A percentile compares a stretch with the other conserved stretches of the same genome.
Conservation (phyloP, 2,888 invertebrate genomes). For the Lomographa bimaculata region DNA sequence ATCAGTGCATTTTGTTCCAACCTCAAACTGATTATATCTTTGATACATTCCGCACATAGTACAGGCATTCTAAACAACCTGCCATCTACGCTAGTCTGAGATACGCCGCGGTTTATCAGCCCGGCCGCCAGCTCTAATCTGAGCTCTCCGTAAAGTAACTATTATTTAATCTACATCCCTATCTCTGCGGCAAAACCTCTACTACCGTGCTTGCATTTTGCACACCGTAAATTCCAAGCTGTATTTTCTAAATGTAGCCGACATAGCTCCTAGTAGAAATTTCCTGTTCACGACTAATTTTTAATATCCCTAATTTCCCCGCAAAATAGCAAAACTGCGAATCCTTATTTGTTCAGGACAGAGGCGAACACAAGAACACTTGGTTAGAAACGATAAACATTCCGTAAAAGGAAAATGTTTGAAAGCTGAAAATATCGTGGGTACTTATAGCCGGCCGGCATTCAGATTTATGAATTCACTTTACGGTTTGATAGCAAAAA, state of each 20-base stretch:
- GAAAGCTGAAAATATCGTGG: slow-evolving; percentile 28
- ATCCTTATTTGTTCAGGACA: slow-evolving; percentile 11
- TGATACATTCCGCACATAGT: slow-evolving; percentile 6
- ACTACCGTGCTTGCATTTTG: slow-evolving; percentile 14
- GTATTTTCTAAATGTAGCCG: slow-evolving; percentile 5
- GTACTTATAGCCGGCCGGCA: slow-evolving; percentile 28
- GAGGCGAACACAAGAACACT: slow-evolving; percentile 11
- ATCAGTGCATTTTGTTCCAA: too few species aligned
- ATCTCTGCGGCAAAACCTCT: slow-evolving; percentile 10
- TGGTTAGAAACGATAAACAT: slow-evolving; percentile 23
- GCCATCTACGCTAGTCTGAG: slow-evolving; percentile 8
- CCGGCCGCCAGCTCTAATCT: slow-evolving; percentile 10
- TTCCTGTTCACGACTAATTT: neutral
- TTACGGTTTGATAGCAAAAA: slow-evolving; percentile 51
- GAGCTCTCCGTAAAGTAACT: slow-evolving; percentile 12
- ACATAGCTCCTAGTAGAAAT: neutral
- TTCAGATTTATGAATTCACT: slow-evolving; percentile 41
- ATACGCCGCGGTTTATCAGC: slow-evolving; percentile 18
- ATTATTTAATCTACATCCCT: slow-evolving; percentile 17
- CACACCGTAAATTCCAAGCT: slow-evolving; percentile 15
- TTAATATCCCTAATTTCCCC: slow-evolving; percentile 2
- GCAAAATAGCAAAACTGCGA: slow-evolving; percentile 3
- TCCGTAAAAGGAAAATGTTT: slow-evolving; percentile 22
- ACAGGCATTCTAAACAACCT: slow-evolving; percentile 14
- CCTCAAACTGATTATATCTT: too few species aligned